These are phyloP conservation scores for Anoplophora glabripennis DNA, from an alignment of 1,140 invertebrate genomes.

Conservation along the genomic window DNA sequence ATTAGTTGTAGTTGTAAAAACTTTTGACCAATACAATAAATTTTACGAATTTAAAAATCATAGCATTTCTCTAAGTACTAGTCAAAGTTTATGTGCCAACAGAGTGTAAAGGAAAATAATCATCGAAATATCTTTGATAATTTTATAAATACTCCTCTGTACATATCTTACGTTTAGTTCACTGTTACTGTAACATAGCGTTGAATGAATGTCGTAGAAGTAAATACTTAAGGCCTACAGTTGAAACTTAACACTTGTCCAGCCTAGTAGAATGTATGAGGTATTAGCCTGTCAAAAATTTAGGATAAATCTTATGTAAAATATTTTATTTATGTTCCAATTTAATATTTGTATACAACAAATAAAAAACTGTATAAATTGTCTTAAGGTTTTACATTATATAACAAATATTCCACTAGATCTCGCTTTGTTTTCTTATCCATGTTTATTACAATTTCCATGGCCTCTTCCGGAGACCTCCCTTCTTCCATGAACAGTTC, in stretches of 20 bases:
- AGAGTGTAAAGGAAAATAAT: conserved; percentile 25
- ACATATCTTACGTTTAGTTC: conserved; percentile 37
- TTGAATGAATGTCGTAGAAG: no score
- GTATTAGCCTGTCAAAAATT: background rate
- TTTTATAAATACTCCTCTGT: conserved; percentile 33
- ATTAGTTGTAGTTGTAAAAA: conserved; percentile 8
- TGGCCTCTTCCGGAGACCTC: conserved; percentile 19
- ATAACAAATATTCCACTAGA: conserved; percentile 44
- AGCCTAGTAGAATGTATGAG: no score
- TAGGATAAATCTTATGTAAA: conserved; percentile 10
- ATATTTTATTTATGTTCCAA: conserved; percentile 24
- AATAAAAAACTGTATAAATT: conserved; percentile 10
- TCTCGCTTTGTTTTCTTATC: conserved; percentile 36
- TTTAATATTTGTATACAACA: conserved; percentile 2
- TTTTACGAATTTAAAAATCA: conserved; percentile 37
- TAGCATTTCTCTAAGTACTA: conserved; percentile 23
- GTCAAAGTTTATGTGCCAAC: conserved; percentile 38
- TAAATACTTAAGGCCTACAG: no score
- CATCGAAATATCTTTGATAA: conserved; percentile 42
- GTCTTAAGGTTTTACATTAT: conserved; percentile 34
- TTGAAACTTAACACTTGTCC: no score
- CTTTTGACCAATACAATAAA: conserved; percentile 40
- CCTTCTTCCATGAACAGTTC: conserved; percentile 26
- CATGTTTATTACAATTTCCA: conserved; percentile 32
- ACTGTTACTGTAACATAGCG: background rate